Conservation (phyloP, 2,888 invertebrate species). For the Lathronympha strigana region DNA sequence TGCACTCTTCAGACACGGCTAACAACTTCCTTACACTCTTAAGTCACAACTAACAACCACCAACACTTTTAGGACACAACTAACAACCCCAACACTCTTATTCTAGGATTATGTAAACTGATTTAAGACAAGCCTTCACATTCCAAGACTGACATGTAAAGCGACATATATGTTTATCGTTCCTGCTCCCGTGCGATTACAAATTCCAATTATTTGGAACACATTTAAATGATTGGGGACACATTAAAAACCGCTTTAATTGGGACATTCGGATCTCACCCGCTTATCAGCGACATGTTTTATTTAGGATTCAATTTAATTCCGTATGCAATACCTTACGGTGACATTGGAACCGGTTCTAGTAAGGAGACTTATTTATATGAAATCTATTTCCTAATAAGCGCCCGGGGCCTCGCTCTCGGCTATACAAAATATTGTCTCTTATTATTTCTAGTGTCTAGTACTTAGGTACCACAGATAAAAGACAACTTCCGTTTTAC, state of each 20-base stretch:
- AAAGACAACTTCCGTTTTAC: too few species aligned
- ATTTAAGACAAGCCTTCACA: background rate
- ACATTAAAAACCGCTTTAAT: constrained; percentile 40
- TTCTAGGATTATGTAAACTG: too few species aligned
- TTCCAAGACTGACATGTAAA: constrained; percentile 8
- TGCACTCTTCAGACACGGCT: too few species aligned
- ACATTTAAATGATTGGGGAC: constrained; percentile 38
- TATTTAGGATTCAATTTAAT: constrained; percentile 32
- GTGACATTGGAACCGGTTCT: constrained; percentile 25
- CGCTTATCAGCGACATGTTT: constrained; percentile 31
- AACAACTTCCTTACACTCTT: too few species aligned
- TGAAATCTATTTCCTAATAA: background rate
- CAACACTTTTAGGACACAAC: background rate
- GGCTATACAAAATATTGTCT: background rate
- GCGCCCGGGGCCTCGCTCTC: background rate
- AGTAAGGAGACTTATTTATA: background rate
- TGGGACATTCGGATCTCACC: constrained; percentile 37
- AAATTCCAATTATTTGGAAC: constrained; percentile 41
- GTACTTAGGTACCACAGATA: too few species aligned
- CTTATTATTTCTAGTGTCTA: background rate
- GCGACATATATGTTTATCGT: constrained; percentile 15
- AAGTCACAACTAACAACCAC: background rate
- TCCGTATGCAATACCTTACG: constrained; percentile 29
- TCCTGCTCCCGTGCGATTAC: constrained; percentile 38
- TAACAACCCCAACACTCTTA: background rate